Evolutionary conservation across 1,140 invertebrate species (phyloP).

Genomic region (Campoletis sonorensis): DNA sequence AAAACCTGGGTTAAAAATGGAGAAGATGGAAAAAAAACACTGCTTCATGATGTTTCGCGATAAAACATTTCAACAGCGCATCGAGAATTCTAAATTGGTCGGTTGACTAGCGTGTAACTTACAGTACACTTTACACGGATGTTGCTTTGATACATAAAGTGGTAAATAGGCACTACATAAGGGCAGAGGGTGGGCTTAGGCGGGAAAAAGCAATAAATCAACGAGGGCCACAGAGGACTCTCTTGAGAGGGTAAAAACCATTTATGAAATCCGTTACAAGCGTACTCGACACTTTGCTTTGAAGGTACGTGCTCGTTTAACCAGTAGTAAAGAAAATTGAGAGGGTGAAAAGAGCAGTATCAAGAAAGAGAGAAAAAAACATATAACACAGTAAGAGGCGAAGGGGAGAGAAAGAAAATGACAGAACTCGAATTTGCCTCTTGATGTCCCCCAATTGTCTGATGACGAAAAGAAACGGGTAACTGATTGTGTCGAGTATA

Average conservation of each 20-base stretch:
- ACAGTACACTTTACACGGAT: not conserved
- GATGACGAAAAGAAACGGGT: not conserved
- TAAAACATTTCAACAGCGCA: not conserved
- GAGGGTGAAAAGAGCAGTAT: conserved; percentile 19
- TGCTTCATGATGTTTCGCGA: not conserved
- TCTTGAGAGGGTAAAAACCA: conserved; percentile 2
- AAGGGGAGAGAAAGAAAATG: not conserved
- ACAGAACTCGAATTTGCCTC: not conserved
- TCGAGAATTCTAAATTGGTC: not conserved
- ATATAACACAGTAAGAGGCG: too few species aligned
- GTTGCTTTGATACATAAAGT: not conserved
- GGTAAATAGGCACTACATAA: not conserved
- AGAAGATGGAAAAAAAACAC: not conserved
- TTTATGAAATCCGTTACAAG: conserved; percentile 31
- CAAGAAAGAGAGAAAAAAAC: not conserved
- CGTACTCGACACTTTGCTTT: conserved; percentile 34
- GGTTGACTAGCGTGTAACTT: not conserved
- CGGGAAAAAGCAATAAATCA: conserved; percentile 24
- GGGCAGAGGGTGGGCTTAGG: not conserved
- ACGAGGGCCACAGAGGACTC: conserved; percentile 15
- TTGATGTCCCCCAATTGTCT: not conserved
- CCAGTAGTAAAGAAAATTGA: conserved; percentile 12
- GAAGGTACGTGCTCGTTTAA: conserved; percentile 7
- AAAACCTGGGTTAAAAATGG: too few species aligned
- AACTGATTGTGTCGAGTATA: not conserved